A percentile compares a stretch with the other conserved stretches of the same genome.
phyloP scores from a whole-genome alignment of 2,797 vertebrate species.

The Gobio occitaniae region DNA sequence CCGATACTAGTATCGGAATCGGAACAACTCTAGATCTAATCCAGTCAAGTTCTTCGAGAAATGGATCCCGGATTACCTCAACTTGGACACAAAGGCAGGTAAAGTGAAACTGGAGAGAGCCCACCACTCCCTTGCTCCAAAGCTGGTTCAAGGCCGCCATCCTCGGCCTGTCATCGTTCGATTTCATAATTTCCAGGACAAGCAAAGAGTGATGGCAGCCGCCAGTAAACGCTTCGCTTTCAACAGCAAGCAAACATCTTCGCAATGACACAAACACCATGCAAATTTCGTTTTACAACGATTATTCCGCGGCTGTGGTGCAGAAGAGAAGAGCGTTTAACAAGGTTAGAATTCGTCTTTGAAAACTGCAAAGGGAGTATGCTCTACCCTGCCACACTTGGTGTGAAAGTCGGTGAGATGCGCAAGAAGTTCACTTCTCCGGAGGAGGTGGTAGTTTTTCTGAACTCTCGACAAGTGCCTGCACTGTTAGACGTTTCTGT shows the following conservation, averaged over 20 bases:
- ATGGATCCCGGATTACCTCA: background rate
- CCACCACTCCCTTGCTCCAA: background rate
- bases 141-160: too few species aligned
- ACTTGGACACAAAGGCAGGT: background rate
- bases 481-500: too few species aligned
- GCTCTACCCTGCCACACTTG: background rate
- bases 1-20: too few species aligned
- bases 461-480: background rate
- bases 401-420: background rate
- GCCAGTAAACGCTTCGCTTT: background rate
- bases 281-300: background rate
- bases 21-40: background rate
- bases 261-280: background rate
- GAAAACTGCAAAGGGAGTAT: background rate
- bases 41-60: background rate
- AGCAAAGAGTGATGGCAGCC: too few species aligned
- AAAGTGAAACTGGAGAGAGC: background rate
- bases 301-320: background rate
- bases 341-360: background rate
- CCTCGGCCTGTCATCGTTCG: background rate
- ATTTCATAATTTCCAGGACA: background rate
- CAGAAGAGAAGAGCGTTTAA: background rate
- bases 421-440: background rate
- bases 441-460: background rate
- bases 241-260: background rate